A percentile compares a stretch with the other conserved stretches of the same genome.
phyloP scores from a whole-genome alignment of 2,888 invertebrate genomes.

The Agrotis exclamationis region DNA sequence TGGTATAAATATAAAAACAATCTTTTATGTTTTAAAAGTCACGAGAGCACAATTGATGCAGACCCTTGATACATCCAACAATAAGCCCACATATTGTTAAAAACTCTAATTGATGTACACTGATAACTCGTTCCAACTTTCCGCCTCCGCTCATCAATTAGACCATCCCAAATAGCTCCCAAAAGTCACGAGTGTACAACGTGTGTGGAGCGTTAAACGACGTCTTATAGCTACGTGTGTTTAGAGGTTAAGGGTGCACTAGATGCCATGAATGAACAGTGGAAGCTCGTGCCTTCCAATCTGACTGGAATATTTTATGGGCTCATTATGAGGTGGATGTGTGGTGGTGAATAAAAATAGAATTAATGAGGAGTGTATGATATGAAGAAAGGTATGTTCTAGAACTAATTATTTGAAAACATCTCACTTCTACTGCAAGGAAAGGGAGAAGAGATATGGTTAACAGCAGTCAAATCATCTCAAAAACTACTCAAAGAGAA shows the following conservation, averaged over 20 bases:
- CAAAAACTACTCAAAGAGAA: no score
- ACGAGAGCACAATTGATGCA: no score
- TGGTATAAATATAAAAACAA: no score
- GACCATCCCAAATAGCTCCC: slow-evolving; percentile 59
- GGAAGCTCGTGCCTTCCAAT: slow-evolving; percentile 60
- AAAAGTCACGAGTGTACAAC: slow-evolving; percentile 86
- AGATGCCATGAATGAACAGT: slow-evolving; percentile 62
- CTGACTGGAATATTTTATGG: slow-evolving; percentile 71
- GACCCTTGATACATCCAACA: no score
- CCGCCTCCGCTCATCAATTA: slow-evolving; percentile 45
- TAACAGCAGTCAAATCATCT: no score
- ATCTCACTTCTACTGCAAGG: background rate
- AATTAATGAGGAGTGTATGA: background rate
- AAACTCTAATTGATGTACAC: no score
- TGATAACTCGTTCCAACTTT: no score
- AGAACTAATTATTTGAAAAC: background rate
- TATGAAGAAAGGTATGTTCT: background rate
- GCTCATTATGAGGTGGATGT: slow-evolving; percentile 53
- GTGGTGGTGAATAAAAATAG: slow-evolving; percentile 24
- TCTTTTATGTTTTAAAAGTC: no score
- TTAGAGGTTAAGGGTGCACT: slow-evolving; percentile 71
- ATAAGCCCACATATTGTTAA: no score
- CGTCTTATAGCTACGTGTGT: slow-evolving; percentile 78
- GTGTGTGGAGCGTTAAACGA: slow-evolving; percentile 86
- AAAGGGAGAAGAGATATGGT: no score